phyloP scores from a whole-genome alignment of 2,113 vertebrate species.

The Platichthys flesus region DNA sequence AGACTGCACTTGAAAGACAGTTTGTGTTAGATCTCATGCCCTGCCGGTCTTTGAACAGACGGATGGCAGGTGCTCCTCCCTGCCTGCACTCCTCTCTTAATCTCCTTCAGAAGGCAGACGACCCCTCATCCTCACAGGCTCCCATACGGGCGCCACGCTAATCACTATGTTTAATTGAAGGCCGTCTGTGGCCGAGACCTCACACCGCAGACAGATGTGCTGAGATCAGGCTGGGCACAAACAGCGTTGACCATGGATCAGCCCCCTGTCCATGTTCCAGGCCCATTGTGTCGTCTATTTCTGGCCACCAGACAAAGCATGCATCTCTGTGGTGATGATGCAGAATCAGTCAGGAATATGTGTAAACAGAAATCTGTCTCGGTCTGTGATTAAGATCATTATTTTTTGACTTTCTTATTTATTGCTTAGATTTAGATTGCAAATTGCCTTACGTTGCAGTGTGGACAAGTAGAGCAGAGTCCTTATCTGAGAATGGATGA shows the following conservation, averaged over 20 bases:
- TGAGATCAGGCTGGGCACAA: slow-evolving; percentile 42
- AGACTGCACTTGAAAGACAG: slow-evolving; percentile 25
- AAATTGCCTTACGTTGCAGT: neutral
- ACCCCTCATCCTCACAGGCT: slow-evolving; percentile 40
- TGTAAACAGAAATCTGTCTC: neutral
- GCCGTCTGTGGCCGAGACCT: slow-evolving; percentile 26
- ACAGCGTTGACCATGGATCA: slow-evolving; percentile 44
- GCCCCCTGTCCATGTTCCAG: neutral
- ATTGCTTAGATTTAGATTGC: neutral
- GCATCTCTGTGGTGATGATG: neutral
- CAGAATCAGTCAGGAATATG: neutral
- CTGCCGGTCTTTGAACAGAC: slow-evolving; percentile 24
- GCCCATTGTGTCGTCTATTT: slow-evolving; percentile 15
- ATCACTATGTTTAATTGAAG: slow-evolving; percentile 58
- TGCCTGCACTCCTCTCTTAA: slow-evolving; percentile 39
- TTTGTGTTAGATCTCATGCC: slow-evolving; percentile 18
- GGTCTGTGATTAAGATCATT: too few species aligned
- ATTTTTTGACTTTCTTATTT: neutral
- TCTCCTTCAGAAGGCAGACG: slow-evolving; percentile 49
- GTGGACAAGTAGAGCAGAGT: neutral
- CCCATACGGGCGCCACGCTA: slow-evolving; percentile 58
- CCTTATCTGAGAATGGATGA: too few species aligned
- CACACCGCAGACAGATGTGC: slow-evolving; percentile 23
- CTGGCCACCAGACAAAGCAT: neutral
- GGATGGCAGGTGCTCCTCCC: slow-evolving; percentile 52